Evolutionary conservation across 2,888 invertebrate species (phyloP).

Genomic region (Lathronympha strigana): DNA sequence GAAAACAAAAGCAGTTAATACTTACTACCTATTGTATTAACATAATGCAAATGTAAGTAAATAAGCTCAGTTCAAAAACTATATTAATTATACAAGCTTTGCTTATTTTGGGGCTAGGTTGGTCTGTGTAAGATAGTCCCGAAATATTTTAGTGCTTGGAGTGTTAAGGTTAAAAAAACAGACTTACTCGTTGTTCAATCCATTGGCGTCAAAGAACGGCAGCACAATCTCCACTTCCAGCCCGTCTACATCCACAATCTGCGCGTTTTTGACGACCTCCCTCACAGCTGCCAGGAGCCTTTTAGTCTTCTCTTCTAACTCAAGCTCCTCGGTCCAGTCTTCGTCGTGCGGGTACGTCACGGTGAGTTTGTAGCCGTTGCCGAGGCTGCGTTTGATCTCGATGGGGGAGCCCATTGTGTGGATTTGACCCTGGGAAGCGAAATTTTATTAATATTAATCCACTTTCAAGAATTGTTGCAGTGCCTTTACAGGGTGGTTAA

Average conservation of each 20-base stretch:
- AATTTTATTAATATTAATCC: neutral
- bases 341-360: conserved; percentile 64
- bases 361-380: conserved; percentile 81
- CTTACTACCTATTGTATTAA: too few species aligned
- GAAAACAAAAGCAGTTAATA: too few species aligned
- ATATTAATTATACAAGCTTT: too few species aligned
- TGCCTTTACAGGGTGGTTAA: too few species aligned
- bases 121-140: too few species aligned
- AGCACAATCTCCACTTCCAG: conserved; percentile 73
- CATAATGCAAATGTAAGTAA: too few species aligned
- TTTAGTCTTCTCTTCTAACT: conserved; percentile 65
- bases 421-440: conserved; percentile 75
- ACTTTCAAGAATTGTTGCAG: too few species aligned
- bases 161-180: too few species aligned
- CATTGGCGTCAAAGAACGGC: conserved; percentile 80
- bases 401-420: conserved; percentile 84
- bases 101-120: too few species aligned
- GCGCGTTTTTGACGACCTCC: conserved; percentile 74
- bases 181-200: conserved; percentile 80
- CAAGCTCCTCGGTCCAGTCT: conserved; percentile 44
- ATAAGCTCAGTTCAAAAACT: too few species aligned
- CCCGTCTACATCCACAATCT: conserved; percentile 66
- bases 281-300: conserved; percentile 68
- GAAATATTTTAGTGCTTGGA: too few species aligned
- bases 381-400: conserved; percentile 82